Base-by-base conservation (phyloP, 2,113 vertebrate species). In the Paraplagusia blochii region DNA sequence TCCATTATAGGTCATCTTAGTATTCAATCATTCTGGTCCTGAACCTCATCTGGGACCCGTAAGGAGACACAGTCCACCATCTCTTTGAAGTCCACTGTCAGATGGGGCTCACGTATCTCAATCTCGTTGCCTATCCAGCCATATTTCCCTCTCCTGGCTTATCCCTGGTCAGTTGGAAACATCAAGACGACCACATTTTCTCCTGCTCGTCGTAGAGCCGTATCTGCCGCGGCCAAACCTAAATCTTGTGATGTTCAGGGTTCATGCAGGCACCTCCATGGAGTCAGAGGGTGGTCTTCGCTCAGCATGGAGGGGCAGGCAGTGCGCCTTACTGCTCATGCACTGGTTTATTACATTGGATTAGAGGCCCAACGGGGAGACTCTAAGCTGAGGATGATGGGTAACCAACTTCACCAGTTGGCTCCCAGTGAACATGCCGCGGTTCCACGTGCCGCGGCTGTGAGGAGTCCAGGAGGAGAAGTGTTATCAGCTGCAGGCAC, bases 161-260 rank as follows among this genome's bases (percentile, higher is more conserved):
- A 88, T 87, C 87, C 77, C 72, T 54, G 79, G 72, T 80, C 81
- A 67, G 76, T 75, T 77, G 74, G 63, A 84, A 80, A 87, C 80
- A 88, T 88, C 87, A 87, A 88, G 81, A 83, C 72, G 5, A n/a
- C 45, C 76, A 61, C 60, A 87, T 85, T 81, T 83, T 63, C 80
- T 78, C 66, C 72, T 71, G 67, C 58, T 72, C 80, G 65, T 77
- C 70, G n/a, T 71, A 53, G 52, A 63, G 74, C 66, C 82, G 49
- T 85, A 85, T 88, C 85, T 80, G 74, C 59, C 58, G 48, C 69
- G 43, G 73, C 74, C 83, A 86, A 86, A 57, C 70, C 68, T 59
- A 52, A 59, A 76, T 73, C 77, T 78, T 87, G 72, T 87, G 80
- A 87, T 89, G 85, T 87, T 82, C 47, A 66, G 77, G 80, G 81